Base-by-base conservation (phyloP, 1,140 invertebrate species). In the Drosophila sp. region DNA sequence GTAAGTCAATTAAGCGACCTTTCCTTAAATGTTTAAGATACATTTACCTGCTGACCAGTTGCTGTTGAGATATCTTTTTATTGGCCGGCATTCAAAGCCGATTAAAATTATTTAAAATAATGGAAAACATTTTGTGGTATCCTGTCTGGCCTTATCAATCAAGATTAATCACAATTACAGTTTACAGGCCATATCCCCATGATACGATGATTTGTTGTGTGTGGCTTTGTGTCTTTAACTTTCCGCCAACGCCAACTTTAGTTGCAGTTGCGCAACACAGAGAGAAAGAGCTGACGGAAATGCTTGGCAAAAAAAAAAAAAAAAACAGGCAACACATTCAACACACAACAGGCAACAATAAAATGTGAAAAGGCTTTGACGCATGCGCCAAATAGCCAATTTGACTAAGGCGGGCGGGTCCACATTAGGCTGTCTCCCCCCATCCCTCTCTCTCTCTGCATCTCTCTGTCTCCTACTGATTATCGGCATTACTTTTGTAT, bases 381-480 rank as follows among this genome's bases (percentile, higher is more conserved):
- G 81, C 81, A 81, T 85, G 82, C 79, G 79, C 72, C 83, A 86
- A 82, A 79, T 82, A 44, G 75, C 56, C 66, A 87, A 85, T 72
- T 85, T 65, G 78, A 63, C 60, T 33, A 30, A 33, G 60, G 74
- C 63, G 73, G 74, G 76, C 66, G 72, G 38, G 23, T 30, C 17
- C 38, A 62, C 60, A 76, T 76, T 76, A 76, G 72, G 54, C 73
- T 76, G 73, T 76, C 73, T 63, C 47, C 50, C 41, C 41, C 71
- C 32, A 63, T 73, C 64, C 69, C 73, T 40, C 32, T 54, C 55
- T 62, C 25, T 67, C 40, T 25, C 50, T 62, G 55, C 17, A 8
- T 33, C 61, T 63, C 10, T 11, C 10, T 33, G 70, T 65, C 76
- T 70, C 58, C 66, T 41, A 44, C 83, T 85, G 79, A 85, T 87